Evolutionary conservation across 1,140 invertebrate genomes (phyloP).

Genomic region (Zaprionus gabonicus): DNA sequence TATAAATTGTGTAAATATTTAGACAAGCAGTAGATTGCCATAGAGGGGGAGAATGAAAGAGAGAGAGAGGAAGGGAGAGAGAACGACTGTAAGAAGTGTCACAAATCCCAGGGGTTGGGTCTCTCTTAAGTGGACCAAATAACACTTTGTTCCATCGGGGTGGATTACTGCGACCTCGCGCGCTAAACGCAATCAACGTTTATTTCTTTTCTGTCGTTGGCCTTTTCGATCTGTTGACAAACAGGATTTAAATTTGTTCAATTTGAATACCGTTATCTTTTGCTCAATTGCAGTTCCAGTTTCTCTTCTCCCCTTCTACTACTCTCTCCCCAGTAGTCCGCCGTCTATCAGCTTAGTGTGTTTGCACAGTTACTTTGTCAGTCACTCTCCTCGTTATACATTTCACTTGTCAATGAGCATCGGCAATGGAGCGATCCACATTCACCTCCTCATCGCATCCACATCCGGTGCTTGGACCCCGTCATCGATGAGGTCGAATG

Average conservation of each 20-base stretch:
- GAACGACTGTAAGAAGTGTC: conserved; percentile 35
- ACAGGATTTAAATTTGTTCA: conserved; percentile 79
- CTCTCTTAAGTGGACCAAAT: conserved; percentile 38
- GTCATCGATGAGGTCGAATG: conserved; percentile 18
- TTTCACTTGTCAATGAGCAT: conserved; percentile 70
- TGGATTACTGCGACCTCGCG: conserved; percentile 9
- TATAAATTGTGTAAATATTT: conserved; percentile 83
- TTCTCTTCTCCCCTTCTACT: conserved; percentile 13
- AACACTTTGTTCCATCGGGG: conserved; percentile 16
- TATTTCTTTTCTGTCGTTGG: conserved; percentile 69
- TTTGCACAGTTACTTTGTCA: conserved; percentile 26
- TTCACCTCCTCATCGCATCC: conserved; percentile 26
- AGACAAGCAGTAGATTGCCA: conserved; percentile 48
- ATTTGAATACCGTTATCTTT: conserved; percentile 73
- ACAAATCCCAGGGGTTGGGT: conserved; percentile 48
- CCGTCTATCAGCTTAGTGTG: conserved; percentile 4
- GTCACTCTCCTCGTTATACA: conserved; percentile 25
- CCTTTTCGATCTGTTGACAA: conserved; percentile 73
- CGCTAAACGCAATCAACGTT: conserved; percentile 76
- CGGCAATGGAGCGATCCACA: conserved; percentile 1
- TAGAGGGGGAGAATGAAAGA: background rate
- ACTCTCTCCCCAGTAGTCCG: background rate
- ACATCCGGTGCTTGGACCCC: conserved; percentile 66
- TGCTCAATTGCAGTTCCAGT: conserved; percentile 40
- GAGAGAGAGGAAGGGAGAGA: conserved; percentile 4